Evolutionary conservation across 2,888 invertebrate species (phyloP), one percentile per base, ranked within the genome.

Genomic region (Steinernema carpocapsae): DNA sequence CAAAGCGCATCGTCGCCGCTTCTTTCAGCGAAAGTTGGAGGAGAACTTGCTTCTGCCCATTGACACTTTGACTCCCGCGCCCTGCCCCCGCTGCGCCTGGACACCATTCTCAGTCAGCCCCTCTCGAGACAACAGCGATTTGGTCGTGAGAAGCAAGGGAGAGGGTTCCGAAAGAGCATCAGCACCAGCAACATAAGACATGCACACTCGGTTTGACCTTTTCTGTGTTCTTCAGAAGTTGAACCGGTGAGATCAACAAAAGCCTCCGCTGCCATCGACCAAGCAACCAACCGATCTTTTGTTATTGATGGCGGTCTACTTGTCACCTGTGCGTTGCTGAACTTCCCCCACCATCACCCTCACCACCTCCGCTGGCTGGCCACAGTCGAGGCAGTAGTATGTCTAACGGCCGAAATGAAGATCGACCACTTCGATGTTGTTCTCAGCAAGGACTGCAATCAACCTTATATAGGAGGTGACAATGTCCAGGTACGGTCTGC

Each of bases 341-440:
- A 64, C 32, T 64, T 12, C 17, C 22, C 37, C 64, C 64, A 17
- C n/a, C 26, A 4, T 64, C 52, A 12, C 22, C 52, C 37, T 37
- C 37, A 37, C 37, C 37, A 10, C 37, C 10, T 10, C 37, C 37
- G 32, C 32, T 64, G 29, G 32, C 64, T 64, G 64, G 24, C 64
- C 64, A 32, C 22, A 64, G 64, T 17, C 29, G 56, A 56, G 22
- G 56, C 14, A 64, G 64, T 64, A 64, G 64, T 64, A 64, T 64
- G 64, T 64, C 64, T 64, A 64, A 32, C 64, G 64, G 64, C 37
- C 64, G 64, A 64, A 52, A 79, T 82, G 73, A 79, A 80, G 78
- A 81, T 85, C 75, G 85, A 85, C 71, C 79, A 82, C 75, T 85
- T 85, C 81, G 85, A 84, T 76, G 78, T 85, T 73, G 78, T 79